Evolutionary conservation across 2,113 vertebrate genomes (phyloP).

Genomic region (Terrapene triunguis): DNA sequence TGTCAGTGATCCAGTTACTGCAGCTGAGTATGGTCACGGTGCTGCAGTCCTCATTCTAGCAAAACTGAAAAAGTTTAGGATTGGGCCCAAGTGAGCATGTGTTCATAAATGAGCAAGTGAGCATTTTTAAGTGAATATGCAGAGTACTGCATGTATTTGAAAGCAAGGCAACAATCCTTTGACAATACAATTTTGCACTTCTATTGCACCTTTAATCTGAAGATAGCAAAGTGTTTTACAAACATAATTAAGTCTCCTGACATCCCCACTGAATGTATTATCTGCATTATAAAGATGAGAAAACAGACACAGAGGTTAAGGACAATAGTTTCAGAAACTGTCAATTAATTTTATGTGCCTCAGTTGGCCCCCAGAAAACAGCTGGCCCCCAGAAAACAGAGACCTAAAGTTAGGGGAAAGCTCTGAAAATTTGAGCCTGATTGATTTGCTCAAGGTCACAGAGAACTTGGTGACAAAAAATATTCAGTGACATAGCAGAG

Average conservation of each 20-base stretch:
- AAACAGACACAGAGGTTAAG: too few species aligned
- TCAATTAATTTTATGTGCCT: too few species aligned
- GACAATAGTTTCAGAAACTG: too few species aligned
- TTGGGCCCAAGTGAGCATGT: background rate
- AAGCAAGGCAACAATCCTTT: background rate
- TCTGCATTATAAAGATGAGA: too few species aligned
- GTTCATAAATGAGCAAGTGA: background rate
- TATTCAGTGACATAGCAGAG: background rate
- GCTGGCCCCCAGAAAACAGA: too few species aligned
- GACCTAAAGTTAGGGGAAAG: accelerated
- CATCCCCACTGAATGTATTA: background rate
- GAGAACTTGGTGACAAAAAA: background rate
- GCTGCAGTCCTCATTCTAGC: background rate
- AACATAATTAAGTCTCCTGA: background rate
- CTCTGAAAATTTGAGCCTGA: background rate
- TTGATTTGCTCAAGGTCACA: background rate
- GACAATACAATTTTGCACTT: background rate
- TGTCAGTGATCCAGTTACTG: background rate
- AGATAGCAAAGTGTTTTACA: background rate
- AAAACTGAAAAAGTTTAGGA: background rate
- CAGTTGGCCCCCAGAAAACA: too few species aligned
- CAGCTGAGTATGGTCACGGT: background rate
- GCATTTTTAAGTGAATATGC: background rate
- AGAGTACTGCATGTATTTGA: background rate
- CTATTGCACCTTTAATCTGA: background rate